phyloP scores from a whole-genome alignment of 2,797 vertebrate genomes.

The Alcedo atthis region DNA sequence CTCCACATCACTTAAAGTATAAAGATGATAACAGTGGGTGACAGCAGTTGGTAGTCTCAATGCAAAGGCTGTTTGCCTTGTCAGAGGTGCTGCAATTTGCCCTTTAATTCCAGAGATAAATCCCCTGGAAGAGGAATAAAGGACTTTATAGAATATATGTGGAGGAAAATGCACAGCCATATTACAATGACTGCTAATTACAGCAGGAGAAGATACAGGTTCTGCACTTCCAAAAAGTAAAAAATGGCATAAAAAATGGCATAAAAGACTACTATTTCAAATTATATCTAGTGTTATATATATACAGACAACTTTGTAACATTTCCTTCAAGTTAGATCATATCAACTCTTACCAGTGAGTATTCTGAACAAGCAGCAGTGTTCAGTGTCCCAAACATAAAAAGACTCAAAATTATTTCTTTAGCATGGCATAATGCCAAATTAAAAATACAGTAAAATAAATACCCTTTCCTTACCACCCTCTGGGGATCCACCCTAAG shows the following conservation, averaged over 20 bases:
- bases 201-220: neutral
- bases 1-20: slow-evolving; percentile 17
- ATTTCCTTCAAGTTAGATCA: neutral
- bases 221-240: neutral
- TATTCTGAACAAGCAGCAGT: neutral
- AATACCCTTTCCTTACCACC: neutral
- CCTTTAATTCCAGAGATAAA: neutral
- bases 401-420: neutral
- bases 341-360: neutral
- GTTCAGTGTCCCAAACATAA: neutral
- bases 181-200: neutral
- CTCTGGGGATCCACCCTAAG: neutral
- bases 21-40: neutral
- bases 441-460: neutral
- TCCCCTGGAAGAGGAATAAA: neutral
- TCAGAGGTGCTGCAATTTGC: neutral
- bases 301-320: neutral
- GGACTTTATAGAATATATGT: neutral
- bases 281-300: neutral
- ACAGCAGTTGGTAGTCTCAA: slow-evolving; percentile 3
- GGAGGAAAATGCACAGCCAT: neutral
- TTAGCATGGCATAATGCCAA: neutral
- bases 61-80: neutral
- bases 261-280: neutral
- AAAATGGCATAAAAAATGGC: neutral